Percentiles rank a stretch among this genome's conserved stretches.
Evolutionary conservation across 2,113 vertebrate genomes (phyloP).

Genomic region (Puma concolor): DNA sequence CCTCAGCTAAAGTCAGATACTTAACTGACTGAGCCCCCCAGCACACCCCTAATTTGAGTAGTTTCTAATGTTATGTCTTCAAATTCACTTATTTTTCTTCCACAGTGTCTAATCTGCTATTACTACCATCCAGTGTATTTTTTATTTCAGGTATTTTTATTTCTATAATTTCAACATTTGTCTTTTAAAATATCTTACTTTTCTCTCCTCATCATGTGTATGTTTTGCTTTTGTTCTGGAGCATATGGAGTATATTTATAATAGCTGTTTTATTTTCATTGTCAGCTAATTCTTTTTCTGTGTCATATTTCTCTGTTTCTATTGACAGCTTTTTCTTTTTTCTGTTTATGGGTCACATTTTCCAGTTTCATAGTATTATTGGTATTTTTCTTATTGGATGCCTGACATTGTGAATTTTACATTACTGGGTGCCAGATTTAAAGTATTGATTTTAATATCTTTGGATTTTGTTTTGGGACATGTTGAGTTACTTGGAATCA

Average conservation of each 20-base stretch:
- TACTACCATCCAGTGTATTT: not conserved
- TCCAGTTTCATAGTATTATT: not conserved
- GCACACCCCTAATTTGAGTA: not conserved
- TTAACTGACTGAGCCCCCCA: too few relatives aligned
- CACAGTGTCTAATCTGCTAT: not conserved
- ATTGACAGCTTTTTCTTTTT: not conserved
- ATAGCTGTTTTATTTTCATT: not conserved
- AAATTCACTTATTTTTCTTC: not conserved
- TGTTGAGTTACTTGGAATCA: conserved; percentile 10
- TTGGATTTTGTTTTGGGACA: not conserved
- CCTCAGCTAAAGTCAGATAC: too few relatives aligned
- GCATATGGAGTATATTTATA: not conserved
- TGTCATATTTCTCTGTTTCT: not conserved
- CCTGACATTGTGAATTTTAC: conserved; percentile 11
- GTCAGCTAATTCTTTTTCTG: conserved; percentile 1
- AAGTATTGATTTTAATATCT: not conserved
- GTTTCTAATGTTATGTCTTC: not conserved
- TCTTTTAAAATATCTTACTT: not conserved
- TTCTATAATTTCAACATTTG: not conserved
- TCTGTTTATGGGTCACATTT: not conserved
- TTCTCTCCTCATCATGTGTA: not conserved
- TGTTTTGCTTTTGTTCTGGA: not conserved
- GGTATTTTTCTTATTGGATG: not conserved
- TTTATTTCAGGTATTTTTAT: not conserved
- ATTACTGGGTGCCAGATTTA: not conserved